Evolutionary conservation across 2,888 invertebrate genomes (phyloP).

Genomic region (Odontothrips loti): DNA sequence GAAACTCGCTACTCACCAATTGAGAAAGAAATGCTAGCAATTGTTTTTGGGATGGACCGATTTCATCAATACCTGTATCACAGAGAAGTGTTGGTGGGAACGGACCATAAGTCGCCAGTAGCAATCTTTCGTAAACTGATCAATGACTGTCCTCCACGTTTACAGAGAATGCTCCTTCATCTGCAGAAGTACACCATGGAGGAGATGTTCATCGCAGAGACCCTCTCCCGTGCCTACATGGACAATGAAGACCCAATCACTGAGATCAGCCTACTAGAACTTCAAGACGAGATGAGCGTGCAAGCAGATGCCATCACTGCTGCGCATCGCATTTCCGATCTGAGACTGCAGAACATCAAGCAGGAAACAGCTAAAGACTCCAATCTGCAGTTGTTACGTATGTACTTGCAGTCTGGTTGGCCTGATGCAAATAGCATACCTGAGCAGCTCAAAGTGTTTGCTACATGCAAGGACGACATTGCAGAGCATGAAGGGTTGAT

Average conservation of each 20-base stretch:
- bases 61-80: slow-evolving; percentile 44
- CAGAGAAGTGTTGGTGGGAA: slow-evolving; percentile 38
- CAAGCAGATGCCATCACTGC: slow-evolving; percentile 27
- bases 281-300: slow-evolving; percentile 30
- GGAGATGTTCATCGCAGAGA: slow-evolving; percentile 41
- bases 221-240: slow-evolving; percentile 40
- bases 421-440: slow-evolving; percentile 29
- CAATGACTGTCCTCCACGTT: slow-evolving; percentile 38
- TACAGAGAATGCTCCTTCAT: slow-evolving; percentile 41
- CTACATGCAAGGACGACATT: slow-evolving; percentile 33
- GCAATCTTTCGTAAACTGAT: slow-evolving; percentile 41
- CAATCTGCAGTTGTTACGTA: slow-evolving; percentile 26
- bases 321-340: slow-evolving; percentile 27
- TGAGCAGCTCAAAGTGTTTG: slow-evolving; percentile 31
- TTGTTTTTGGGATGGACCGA: slow-evolving; percentile 41
- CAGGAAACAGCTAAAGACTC: slow-evolving; percentile 30
- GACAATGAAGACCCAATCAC: slow-evolving; percentile 28
- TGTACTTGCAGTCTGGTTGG: slow-evolving; percentile 28
- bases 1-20: slow-evolving; percentile 42
- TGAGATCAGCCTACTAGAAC: neutral
- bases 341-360: slow-evolving; percentile 29
- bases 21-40: slow-evolving; percentile 43
- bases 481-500: slow-evolving; percentile 33
- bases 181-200: slow-evolving; percentile 40
- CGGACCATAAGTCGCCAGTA: slow-evolving; percentile 43